Percentiles rank a stretch among this genome's conserved stretches.
Evolutionary conservation across 1,140 invertebrate species (phyloP).

Genomic region (Grapholita molesta): DNA sequence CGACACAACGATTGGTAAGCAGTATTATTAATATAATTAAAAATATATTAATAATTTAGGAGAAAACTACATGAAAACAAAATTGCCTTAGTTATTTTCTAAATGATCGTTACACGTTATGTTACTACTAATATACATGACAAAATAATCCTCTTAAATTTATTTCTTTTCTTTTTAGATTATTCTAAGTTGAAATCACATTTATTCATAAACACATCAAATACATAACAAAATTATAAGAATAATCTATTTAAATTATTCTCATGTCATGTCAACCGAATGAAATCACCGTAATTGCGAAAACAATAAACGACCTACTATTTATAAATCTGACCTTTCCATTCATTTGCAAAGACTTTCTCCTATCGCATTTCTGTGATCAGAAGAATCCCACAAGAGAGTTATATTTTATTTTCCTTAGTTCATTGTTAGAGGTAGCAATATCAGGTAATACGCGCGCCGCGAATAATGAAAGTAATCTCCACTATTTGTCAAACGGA

Average conservation of each 20-base stretch:
- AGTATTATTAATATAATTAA: neutral
- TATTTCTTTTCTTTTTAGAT: no score
- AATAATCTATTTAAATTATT: no score
- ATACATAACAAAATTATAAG: no score
- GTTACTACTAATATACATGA: no score
- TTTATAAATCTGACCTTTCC: slow-evolving; percentile 18
- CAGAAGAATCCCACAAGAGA: slow-evolving; percentile 26
- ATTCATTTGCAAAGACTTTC: slow-evolving; percentile 31
- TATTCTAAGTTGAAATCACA: no score
- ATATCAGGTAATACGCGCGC: slow-evolving; percentile 55
- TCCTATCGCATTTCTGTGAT: neutral
- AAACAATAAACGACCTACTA: slow-evolving; percentile 5
- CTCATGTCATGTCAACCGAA: neutral
- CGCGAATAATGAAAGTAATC: slow-evolving; percentile 52
- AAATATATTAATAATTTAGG: no score
- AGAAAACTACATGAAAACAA: no score
- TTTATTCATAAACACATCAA: no score
- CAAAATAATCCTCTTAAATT: no score
- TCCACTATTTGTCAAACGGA: slow-evolving; percentile 49
- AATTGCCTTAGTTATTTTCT: no score
- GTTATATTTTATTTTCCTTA: slow-evolving; percentile 35
- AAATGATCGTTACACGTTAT: no score
- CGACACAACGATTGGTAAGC: neutral
- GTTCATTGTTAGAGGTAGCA: slow-evolving; percentile 52
- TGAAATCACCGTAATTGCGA: neutral